Evolutionary conservation across 2,888 invertebrate genomes (phyloP), one percentile per base, ranked within the genome.

Genomic region (Acanthoscelides obtectus): DNA sequence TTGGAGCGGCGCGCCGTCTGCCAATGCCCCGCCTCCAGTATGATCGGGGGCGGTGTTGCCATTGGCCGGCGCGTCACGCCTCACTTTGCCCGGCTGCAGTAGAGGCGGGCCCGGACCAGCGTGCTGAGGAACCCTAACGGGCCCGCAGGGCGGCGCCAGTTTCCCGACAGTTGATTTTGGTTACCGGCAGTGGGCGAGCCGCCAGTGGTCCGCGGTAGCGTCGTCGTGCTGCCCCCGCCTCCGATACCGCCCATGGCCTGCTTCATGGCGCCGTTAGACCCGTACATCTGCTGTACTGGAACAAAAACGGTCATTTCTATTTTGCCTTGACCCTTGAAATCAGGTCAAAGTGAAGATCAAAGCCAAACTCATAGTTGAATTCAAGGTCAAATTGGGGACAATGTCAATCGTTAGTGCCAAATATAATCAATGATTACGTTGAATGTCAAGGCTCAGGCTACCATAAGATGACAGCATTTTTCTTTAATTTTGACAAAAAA

Each of bases 141-240:
- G 92, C 93, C 94, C 94, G 93, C 95, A 95, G 95, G 95, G 95
- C 91, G 94, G 93, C 90, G 91, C 94, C 93, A 94, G 95, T 95
- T 95, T 95, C 94, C 95, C 95, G 79, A 76, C 94, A 94, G 93
- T 70, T 72, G 74, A 25, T 67, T 22, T 8, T 67, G 63, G 71
- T 64, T 87, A 89, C 3, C 89, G 79, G 27, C 17, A 25, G 27
- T 68, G 25, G 22, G 68, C 25, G 22, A 20, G 75, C 78, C 79
- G 71, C 77, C 76, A 75, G 81, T 79, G 73, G 83, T 84, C 77
- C 83, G 87, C 83, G 87, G 85, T 81, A 87, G 82, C 81, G 86
- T 87, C 85, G 88, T 88, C 87, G 88, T 87, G 78, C 90, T 88
- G 27, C 74, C 74, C 1, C 83, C 84, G 76, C 78, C 79, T 71